Evolutionary conservation across 1,140 invertebrate species (phyloP), one percentile per base, ranked within the genome.

Genomic region (Drosophila nigrodunni): DNA sequence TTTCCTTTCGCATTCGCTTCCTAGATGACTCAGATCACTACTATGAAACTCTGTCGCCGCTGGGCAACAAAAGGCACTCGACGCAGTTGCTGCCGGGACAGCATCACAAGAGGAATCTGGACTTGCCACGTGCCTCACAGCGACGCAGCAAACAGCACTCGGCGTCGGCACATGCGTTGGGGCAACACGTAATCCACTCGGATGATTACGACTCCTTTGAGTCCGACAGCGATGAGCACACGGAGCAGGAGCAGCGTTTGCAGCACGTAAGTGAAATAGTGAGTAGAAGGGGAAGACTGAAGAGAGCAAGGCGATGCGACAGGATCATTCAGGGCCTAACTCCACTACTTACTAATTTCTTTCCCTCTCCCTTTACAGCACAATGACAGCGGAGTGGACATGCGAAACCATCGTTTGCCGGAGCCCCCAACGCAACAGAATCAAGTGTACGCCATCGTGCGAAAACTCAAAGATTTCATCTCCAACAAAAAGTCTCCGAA

Each of bases 161-260:
- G 1, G 68, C 66, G 0, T 91, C 90, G 7, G 82, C 87, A 4
- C 90, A 80, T 54, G 72, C 76, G 1, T 35, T 90, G 46, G 90
- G 90, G 2, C 73, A 88, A 41, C 85, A 77, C 9, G 13, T 21
- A 10, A 52, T 50, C 34, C 74, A 80, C 25, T 91, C 90, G 13
- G 94, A 94, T 60, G 94, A 94, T 80, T 94, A 94, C 76, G 94
- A 95, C 78, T 95, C 94, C 21, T 95, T 95, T 75, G 95, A 95
- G 72, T 94, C 94, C 67, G 95, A 95, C 59, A 92, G 90, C 37
- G 93, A 93, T 47, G 94, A 95, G n/a, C 81, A 93, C 6, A 44
- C 50, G 4, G 94, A 95, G 25, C 91, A 92, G 0, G 94, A 94
- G 50, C 92, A 94, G 66, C 72, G 73, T n/a, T 52, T 78, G 9